A percentile compares a stretch with the other conserved stretches of the same genome.
These are phyloP conservation scores for Uromys caudimaculatus DNA, from an alignment of 2,797 vertebrate genomes.

Conservation along the genomic window DNA sequence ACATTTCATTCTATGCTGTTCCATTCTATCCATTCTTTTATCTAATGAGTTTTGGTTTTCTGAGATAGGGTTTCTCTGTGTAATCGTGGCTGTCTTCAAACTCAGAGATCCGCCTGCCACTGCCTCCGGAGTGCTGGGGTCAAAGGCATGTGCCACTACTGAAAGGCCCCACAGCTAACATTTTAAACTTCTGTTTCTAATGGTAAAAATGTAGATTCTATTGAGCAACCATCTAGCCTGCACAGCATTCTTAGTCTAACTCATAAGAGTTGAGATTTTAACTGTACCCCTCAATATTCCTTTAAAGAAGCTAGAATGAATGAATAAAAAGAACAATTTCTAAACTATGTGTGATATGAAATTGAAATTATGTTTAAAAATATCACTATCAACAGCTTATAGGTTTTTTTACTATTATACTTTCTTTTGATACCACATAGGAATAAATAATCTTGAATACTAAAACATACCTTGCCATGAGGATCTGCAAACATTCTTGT, in stretches of 20 bases:
- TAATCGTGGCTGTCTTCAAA: not conserved
- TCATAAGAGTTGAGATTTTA: not conserved
- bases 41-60: not conserved
- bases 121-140: not conserved
- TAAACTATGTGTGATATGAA: conserved; percentile 21
- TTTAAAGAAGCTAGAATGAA: conserved; percentile 30
- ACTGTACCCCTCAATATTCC: not conserved
- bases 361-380: conserved; percentile 56
- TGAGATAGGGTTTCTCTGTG: not conserved
- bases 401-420: conserved; percentile 8
- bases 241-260: conserved; percentile 29
- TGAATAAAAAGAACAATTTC: conserved; percentile 27
- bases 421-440: not conserved
- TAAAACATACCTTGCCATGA: conserved; percentile 96
- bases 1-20: not conserved
- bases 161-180: not conserved
- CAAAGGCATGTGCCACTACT: not conserved
- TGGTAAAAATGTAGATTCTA: not conserved
- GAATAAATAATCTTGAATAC: conserved; percentile 63
- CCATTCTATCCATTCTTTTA: not conserved
- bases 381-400: not conserved
- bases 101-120: not conserved
- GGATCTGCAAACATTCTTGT: conserved; percentile 99
- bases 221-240: not conserved
- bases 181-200: not conserved